Evolutionary conservation across 1,140 invertebrate species (phyloP).

Genomic region (Globodera rostochiensis): DNA sequence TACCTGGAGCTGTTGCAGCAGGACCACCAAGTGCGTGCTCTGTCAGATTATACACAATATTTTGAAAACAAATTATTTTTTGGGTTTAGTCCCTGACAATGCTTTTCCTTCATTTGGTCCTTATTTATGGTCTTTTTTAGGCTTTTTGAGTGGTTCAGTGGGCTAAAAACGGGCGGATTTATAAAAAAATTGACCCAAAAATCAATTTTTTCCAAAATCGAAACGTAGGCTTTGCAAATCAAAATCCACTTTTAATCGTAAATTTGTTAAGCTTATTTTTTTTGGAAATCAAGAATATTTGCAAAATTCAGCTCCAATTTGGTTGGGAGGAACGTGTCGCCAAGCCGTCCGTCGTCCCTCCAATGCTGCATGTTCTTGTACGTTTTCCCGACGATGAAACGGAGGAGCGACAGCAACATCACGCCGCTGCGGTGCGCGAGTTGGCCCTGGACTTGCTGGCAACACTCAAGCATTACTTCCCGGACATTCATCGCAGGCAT

Average conservation of each 20-base stretch:
- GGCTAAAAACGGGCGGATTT: too few relatives aligned
- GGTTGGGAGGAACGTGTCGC: constrained; percentile 49
- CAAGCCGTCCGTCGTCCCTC: constrained; percentile 16
- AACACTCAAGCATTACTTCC: constrained; percentile 63
- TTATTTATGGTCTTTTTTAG: too few relatives aligned
- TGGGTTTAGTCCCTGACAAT: background rate
- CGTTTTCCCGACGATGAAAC: constrained; percentile 10
- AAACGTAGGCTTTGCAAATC: too few relatives aligned
- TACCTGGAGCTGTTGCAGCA: constrained; percentile 45
- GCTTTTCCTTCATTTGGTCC: too few relatives aligned
- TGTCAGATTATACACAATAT: background rate
- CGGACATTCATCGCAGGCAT: constrained; percentile 50
- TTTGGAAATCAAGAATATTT: background rate
- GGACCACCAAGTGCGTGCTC: background rate
- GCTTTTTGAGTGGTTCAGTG: too few relatives aligned
- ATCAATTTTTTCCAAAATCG: too few relatives aligned
- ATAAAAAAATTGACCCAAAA: too few relatives aligned
- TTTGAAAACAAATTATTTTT: background rate
- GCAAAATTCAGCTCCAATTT: constrained; percentile 41
- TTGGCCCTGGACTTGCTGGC: constrained; percentile 57
- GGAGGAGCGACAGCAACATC: background rate
- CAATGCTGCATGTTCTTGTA: constrained; percentile 13
- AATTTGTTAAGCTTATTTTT: background rate
- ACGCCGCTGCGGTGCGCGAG: constrained; percentile 28
- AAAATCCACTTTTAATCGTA: too few relatives aligned